phyloP scores from a whole-genome alignment of 2,113 vertebrate species.

The Rutilus rutilus region DNA sequence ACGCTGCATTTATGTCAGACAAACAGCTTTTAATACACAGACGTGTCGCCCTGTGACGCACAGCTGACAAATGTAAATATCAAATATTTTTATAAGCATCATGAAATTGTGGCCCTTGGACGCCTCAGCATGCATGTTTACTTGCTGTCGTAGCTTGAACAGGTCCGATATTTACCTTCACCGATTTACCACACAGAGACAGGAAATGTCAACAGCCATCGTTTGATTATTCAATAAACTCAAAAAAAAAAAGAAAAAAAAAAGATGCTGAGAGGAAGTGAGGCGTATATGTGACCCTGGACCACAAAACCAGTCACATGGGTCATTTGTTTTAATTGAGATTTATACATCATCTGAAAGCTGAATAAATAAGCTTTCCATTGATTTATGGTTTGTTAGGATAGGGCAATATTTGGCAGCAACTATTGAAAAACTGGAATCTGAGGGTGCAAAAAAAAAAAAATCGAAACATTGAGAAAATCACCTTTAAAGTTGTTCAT shows the following conservation, averaged over 20 bases:
- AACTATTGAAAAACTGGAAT: too few species aligned
- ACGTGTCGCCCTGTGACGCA: slow-evolving; percentile 21
- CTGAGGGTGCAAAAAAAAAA: too few species aligned
- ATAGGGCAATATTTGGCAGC: too few species aligned
- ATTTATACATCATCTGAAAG: too few species aligned
- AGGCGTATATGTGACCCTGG: too few species aligned
- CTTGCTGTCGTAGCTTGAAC: slow-evolving; percentile 41
- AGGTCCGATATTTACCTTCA: slow-evolving; percentile 65
- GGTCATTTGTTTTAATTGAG: too few species aligned
- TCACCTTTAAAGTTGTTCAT: too few species aligned
- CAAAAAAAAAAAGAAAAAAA: background rate
- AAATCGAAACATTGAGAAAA: too few species aligned
- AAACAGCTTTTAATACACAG: slow-evolving; percentile 41
- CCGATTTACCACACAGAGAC: slow-evolving; percentile 65
- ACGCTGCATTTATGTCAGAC: slow-evolving; percentile 36
- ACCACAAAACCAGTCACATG: too few species aligned
- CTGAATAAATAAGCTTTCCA: too few species aligned
- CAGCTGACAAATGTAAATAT: slow-evolving; percentile 57
- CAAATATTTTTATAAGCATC: slow-evolving; percentile 54
- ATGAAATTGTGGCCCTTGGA: slow-evolving; percentile 6
- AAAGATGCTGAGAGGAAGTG: slow-evolving; percentile 24
- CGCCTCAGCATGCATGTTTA: background rate
- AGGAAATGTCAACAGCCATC: slow-evolving; percentile 69
- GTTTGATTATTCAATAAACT: slow-evolving; percentile 59
- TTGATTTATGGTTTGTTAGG: too few species aligned